Evolutionary conservation across 2,888 invertebrate species (phyloP), one percentile per base, ranked within the genome.

Genomic region (Cheilosia variabilis): DNA sequence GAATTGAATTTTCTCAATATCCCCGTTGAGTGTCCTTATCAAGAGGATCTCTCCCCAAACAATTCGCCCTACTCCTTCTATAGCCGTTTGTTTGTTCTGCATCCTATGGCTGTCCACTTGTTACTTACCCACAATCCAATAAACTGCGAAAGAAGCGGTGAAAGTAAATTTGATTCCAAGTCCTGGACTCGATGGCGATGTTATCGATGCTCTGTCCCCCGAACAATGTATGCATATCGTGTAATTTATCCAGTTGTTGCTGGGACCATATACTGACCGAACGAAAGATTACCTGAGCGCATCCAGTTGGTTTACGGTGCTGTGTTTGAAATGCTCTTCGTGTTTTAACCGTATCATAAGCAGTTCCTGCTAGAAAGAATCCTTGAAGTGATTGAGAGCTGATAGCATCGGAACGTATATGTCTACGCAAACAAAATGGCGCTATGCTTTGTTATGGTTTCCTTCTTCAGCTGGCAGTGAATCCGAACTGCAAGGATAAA

Each of bases 91-190:
- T 83, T 83, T 84, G 75, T 58, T 45, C 57, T 37, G 47, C 58
- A 75, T 58, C 22, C 47, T 45, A 57, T 37, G 52, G 47, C 60
- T 63, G 45, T 55, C 79, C 73, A 83, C 83, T 83, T 83, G 83
- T 83, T 84, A 78, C 82, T 60, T 65, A 22, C 17, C 31, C 58
- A 69, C 52, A 43, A 22, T 13, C 41, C 10, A 27, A 37, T 22
- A 37, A 22, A 17, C 19, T 22, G 50, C 19, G 41, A 19, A 19
- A 37, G 50, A 17, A 27, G n/a, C 24, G 58, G 41, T 47, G 68
- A 68, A 69, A 79, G 78, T 63, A 79, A 83, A 83, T 83, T 83
- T 72, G 83, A 79, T 83, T 83, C 69, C 53, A 68, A 73, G 73
- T 68, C 68, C 45, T 73, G 37, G 43, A 43, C 63, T 69, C 45